Evolutionary conservation across 2,113 vertebrate species (phyloP), one percentile per base, ranked within the genome.

Genomic region (Syngnathus typhle): DNA sequence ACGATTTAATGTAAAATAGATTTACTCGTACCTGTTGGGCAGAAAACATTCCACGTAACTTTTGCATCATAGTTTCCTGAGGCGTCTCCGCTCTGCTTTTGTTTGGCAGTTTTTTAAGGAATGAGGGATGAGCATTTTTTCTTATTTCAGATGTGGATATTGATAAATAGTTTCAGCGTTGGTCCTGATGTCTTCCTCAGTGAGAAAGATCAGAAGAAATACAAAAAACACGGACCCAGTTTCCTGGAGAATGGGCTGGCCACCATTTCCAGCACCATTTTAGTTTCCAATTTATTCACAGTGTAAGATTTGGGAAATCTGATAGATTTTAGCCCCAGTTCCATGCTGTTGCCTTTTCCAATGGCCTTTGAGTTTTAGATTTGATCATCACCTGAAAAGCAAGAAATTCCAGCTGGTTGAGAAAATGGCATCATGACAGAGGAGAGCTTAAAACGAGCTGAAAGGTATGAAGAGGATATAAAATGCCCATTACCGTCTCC

Each of bases 311-410:
- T 85, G 71, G 74, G 72, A 82, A 80, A 77, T 72, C 68, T 74
- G 73, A 88, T 76, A 84, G 78, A 82, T 86, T 88, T 86, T 83
- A 85, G 88, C 86, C 84, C 84, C 77, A 81, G 77, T 84, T 85
- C 77, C 84, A 58, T 84, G 70, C 66, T 69, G 39, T 41, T 72
- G 82, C 82, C 83, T 84, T 76, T 86, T 80, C 74, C 78, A 82
- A 83, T 84, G 78, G 75, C 78, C 74, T 88, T 86, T 85, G 84
- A 88, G 88, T 88, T 87, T 88, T 83, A 83, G 83, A 87, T 87
- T 81, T 84, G 81, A 88, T 86, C 88, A 84, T 79, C 77, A 82
- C 73, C 80, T 81, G 67, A 77, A 68, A 77, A 67, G 68, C 75
- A 70, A 82, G 78, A 79, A 68, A 86, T 84, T 85, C 77, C 67